These are phyloP conservation scores for Napeogenes sylphis DNA, from an alignment of 2,888 invertebrate species.

Conservation along the genomic window DNA sequence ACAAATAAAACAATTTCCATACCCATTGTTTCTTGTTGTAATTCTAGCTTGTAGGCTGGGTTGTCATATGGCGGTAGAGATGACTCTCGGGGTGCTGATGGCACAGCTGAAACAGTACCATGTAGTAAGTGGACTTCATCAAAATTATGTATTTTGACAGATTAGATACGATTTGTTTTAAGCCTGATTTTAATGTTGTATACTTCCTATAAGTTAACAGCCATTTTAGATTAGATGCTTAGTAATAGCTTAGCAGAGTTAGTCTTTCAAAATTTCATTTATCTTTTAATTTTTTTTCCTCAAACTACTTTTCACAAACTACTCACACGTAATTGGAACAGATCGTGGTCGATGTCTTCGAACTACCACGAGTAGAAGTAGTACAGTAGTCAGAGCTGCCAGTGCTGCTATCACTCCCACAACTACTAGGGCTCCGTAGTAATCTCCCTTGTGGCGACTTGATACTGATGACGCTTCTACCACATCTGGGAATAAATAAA, in stretches of 20 bases:
- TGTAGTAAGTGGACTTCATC: conserved; percentile 20
- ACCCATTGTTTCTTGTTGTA: conserved; percentile 96
- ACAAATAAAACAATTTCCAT: conserved; percentile 37
- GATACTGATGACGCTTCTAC: conserved; percentile 72
- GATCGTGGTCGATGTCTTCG: conserved; percentile 79
- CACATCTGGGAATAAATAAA: conserved; percentile 46
- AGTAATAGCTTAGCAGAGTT: too few relatives aligned
- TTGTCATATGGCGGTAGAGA: conserved; percentile 91
- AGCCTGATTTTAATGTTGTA: too few relatives aligned
- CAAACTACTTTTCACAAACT: conserved; percentile 3
- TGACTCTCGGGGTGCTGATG: conserved; percentile 86
- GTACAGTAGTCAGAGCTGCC: conserved; percentile 88
- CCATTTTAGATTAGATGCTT: too few relatives aligned
- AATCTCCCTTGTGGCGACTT: conserved; percentile 80
- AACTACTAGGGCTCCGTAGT: conserved; percentile 92
- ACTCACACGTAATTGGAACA: conserved; percentile 68
- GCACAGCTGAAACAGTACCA: conserved; percentile 80
- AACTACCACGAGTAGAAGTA: conserved; percentile 87
- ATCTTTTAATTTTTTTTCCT: too few relatives aligned
- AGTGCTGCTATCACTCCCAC: conserved; percentile 92
- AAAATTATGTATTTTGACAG: too few relatives aligned
- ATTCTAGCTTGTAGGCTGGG: conserved; percentile 95
- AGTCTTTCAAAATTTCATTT: too few relatives aligned
- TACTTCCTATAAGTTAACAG: too few relatives aligned
- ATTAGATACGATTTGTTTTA: too few relatives aligned